phyloP scores from a whole-genome alignment of 2,888 invertebrate genomes.

The Syrphus vitripennis region DNA sequence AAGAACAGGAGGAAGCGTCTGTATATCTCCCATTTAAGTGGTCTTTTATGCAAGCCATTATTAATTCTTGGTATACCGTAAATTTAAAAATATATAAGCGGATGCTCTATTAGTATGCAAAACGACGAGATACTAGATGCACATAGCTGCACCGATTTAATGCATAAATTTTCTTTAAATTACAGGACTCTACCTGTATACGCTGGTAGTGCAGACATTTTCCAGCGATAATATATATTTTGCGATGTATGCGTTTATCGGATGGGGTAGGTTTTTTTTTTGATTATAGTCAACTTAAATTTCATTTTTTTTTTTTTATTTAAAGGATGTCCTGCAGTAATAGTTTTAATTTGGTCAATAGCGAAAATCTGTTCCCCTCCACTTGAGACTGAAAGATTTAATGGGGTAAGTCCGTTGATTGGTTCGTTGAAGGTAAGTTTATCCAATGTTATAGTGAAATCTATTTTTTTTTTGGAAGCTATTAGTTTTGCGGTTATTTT shows the following conservation, averaged over 20 bases:
- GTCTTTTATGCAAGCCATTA: constrained; percentile 32
- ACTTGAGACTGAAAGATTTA: constrained; percentile 77
- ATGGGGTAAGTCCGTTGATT: constrained; percentile 76
- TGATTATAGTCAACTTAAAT: neutral
- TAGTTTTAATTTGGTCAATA: constrained; percentile 78
- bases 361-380: constrained; percentile 78
- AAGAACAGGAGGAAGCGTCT: neutral
- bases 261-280: constrained; percentile 88
- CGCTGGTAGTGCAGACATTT: constrained; percentile 93
- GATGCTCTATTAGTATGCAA: constrained; percentile 10
- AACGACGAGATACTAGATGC: neutral
- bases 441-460: constrained; percentile 1
- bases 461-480: neutral
- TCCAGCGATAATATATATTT: constrained; percentile 92
- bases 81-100: constrained; percentile 2
- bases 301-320: neutral
- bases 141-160: neutral
- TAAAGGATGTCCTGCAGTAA: constrained; percentile 78
- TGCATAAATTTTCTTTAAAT: constrained; percentile 50
- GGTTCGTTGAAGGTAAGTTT: constrained; percentile 2
- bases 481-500: neutral
- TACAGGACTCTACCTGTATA: constrained; percentile 91
- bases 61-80: constrained; percentile 18
- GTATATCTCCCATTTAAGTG: constrained; percentile 15
- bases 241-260: constrained; percentile 89